phyloP scores from a whole-genome alignment of 2,797 vertebrate species.

The Enteromius anoplus region DNA sequence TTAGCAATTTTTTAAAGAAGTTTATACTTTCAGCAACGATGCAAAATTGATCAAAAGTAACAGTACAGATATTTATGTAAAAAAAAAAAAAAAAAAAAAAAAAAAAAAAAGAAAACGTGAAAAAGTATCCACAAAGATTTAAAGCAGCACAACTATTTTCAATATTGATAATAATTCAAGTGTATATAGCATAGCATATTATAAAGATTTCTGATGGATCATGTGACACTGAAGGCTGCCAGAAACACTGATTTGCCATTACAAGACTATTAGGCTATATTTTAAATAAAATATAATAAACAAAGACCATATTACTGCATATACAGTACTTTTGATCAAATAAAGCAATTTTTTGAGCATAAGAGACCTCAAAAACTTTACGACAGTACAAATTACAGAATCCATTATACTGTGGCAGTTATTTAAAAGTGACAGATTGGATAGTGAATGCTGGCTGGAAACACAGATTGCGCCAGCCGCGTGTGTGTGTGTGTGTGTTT shows the following conservation, averaged over 20 bases:
- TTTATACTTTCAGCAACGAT: not conserved
- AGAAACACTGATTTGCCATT: not conserved
- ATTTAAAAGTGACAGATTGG: conserved; percentile 21
- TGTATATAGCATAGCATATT: not conserved
- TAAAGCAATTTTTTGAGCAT: not conserved
- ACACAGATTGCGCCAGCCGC: conserved; percentile 7
- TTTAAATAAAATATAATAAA: not conserved
- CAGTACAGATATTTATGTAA: not conserved
- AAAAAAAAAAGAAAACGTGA: not conserved
- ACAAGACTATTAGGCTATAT: not conserved
- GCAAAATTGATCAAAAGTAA: not conserved
- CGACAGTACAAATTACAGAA: not conserved
- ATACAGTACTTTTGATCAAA: not conserved
- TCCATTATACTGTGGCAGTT: not conserved
- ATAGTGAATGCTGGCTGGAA: not conserved
- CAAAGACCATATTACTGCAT: not conserved
- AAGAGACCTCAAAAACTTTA: not conserved
- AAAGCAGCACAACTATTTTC: not conserved
- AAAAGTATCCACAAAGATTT: not conserved
- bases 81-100: not conserved
- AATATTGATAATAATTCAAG: not conserved
- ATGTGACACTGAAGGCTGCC: not conserved
- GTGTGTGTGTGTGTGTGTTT: not conserved
- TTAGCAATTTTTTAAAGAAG: not conserved
- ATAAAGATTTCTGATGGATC: not conserved